phyloP scores from a whole-genome alignment of 2,113 vertebrate genomes.

The Pseudorhombus dupliciocellatus region DNA sequence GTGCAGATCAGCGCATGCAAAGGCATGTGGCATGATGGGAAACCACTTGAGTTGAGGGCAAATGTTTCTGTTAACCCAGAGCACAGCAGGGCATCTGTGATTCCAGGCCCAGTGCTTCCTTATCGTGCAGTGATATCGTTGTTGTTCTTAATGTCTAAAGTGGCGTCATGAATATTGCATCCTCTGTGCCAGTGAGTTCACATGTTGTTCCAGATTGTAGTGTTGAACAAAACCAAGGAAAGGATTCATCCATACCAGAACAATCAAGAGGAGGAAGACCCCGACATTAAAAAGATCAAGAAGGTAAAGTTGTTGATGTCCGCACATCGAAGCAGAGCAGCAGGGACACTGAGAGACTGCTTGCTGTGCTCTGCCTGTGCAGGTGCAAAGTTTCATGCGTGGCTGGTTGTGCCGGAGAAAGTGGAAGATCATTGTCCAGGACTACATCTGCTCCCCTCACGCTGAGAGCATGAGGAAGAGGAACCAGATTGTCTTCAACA shows the following conservation, averaged over 20 bases:
- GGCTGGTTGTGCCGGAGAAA: conserved; percentile 97
- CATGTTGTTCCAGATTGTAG: conserved; percentile 80
- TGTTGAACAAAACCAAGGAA: conserved; percentile 94
- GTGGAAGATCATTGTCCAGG: conserved; percentile 98
- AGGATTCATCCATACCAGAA: conserved; percentile 86
- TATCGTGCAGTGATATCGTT: conserved; percentile 14
- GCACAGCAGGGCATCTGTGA: conserved; percentile 20
- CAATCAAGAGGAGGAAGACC: conserved; percentile 92
- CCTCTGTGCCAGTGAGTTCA: neutral
- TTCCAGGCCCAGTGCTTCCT: neutral
- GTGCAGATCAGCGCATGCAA: conserved; percentile 26
- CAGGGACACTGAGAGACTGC: neutral
- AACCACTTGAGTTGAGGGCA: conserved; percentile 4
- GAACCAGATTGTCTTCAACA: conserved; percentile 98
- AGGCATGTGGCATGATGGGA: conserved; percentile 22
- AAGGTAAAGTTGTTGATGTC: conserved; percentile 81
- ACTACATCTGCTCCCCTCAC: conserved; percentile 97
- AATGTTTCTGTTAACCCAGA: conserved; percentile 4
- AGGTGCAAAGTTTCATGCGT: conserved; percentile 98
- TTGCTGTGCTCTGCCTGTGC: conserved; percentile 10
- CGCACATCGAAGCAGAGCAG: neutral
- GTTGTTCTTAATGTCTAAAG: conserved; percentile 29
- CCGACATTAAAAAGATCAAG: conserved; percentile 98
- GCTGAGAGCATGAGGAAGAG: conserved; percentile 98
- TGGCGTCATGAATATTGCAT: conserved; percentile 42